phyloP scores from a whole-genome alignment of 2,888 invertebrate species.

The Drosophila fulvimacula region DNA sequence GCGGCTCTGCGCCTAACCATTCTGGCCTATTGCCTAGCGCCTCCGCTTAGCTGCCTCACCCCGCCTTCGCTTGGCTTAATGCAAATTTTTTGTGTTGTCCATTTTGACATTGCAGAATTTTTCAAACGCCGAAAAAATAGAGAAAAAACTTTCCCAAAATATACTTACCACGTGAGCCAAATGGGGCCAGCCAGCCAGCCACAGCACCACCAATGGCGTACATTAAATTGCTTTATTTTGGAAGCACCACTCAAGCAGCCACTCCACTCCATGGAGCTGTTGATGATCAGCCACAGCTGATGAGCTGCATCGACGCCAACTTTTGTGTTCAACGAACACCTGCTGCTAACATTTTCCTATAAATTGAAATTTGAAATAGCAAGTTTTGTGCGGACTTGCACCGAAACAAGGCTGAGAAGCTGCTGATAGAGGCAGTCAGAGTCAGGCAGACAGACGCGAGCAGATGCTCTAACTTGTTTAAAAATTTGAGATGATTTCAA shows the following conservation, averaged over 20 bases:
- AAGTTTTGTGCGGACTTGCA: constrained; percentile 53
- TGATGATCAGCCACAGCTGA: constrained; percentile 63
- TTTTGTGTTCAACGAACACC: constrained; percentile 60
- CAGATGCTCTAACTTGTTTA: constrained; percentile 25
- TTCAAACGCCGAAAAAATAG: constrained; percentile 50
- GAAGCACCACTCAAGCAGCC: constrained; percentile 43
- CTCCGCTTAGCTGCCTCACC: constrained; percentile 16
- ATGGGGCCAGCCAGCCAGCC: constrained; percentile 60
- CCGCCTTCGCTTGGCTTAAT: constrained; percentile 34
- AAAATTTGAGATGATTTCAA: neutral
- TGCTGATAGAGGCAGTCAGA: neutral
- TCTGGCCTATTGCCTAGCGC: constrained; percentile 32
- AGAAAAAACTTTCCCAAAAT: constrained; percentile 64
- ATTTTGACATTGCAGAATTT: constrained; percentile 67
- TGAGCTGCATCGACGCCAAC: constrained; percentile 52
- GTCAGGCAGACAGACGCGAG: neutral
- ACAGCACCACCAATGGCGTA: constrained; percentile 77
- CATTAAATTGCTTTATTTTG: constrained; percentile 81
- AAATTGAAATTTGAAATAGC: constrained; percentile 72
- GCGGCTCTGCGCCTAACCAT: constrained; percentile 49
- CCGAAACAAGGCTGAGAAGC: constrained; percentile 45
- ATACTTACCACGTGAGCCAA: constrained; percentile 49
- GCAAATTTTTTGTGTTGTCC: constrained; percentile 56
- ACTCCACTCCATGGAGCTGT: constrained; percentile 31
- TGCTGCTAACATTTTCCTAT: constrained; percentile 76